These are phyloP conservation scores for Neogobius melanostomus DNA, from an alignment of 2,113 vertebrate species.

Conservation along the genomic window DNA sequence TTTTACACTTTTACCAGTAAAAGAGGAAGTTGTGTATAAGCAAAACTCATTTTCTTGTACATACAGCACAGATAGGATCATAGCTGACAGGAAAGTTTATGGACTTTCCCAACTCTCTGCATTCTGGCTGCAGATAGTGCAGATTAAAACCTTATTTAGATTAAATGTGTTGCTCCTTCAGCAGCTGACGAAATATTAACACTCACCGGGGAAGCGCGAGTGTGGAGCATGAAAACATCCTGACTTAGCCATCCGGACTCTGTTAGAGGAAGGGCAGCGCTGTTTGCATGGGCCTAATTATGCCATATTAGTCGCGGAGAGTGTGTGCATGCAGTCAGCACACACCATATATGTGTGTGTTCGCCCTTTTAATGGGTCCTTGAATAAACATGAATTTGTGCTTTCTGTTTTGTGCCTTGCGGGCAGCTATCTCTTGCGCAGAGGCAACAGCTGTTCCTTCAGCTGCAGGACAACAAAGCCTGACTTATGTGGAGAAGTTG, in stretches of 20 bases:
- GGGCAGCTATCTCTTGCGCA: constrained; percentile 18
- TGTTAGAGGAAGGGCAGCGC: constrained; percentile 1
- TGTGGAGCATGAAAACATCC: constrained; percentile 21
- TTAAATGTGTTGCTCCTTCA: constrained; percentile 30
- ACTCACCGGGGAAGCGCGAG: constrained; percentile 5
- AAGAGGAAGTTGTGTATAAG: not conserved
- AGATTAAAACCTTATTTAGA: constrained; percentile 44
- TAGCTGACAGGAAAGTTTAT: constrained; percentile 38
- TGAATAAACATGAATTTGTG: constrained; percentile 55
- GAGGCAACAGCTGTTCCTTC: constrained; percentile 42
- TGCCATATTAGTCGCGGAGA: constrained; percentile 4
- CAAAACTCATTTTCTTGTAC: constrained; percentile 30
- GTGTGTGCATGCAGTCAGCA: constrained; percentile 10
- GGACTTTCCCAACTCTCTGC: constrained; percentile 12
- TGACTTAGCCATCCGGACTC: constrained; percentile 29
- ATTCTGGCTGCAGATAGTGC: constrained; percentile 14
- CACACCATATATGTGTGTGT: constrained; percentile 23
- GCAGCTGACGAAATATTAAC: constrained; percentile 42
- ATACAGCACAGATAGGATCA: constrained; percentile 31
- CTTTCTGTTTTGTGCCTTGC: constrained; percentile 46
- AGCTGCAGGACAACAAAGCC: constrained; percentile 33
- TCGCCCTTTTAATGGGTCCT: constrained; percentile 25
- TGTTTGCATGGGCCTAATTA: constrained; percentile 23
- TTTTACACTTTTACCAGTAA: too few species aligned
- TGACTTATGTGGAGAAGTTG: constrained; percentile 10